These are phyloP conservation scores for Pelobates cultripes DNA, from an alignment of 2,797 vertebrate genomes.

Conservation along the genomic window DNA sequence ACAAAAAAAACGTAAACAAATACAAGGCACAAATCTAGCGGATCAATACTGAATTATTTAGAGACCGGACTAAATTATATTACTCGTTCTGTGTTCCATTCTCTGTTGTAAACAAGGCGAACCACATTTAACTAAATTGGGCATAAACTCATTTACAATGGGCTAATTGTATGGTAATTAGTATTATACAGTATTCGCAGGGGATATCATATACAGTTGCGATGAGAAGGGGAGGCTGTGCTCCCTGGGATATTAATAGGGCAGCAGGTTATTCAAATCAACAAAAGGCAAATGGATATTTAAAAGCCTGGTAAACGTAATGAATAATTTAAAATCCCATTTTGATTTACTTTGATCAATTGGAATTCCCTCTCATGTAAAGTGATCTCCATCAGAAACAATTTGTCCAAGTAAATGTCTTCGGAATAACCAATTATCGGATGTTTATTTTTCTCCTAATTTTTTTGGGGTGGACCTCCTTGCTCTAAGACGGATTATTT, in stretches of 20 bases:
- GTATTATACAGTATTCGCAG: constrained; percentile 21
- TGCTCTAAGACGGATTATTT: background rate
- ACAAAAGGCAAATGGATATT: constrained; percentile 22
- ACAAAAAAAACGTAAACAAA: background rate
- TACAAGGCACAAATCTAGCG: constrained; percentile 4
- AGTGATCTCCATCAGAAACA: background rate
- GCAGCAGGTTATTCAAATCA: constrained; percentile 3
- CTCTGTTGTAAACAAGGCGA: constrained; percentile 17
- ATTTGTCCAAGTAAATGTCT: background rate
- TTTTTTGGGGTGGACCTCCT: background rate
- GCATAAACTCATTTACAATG: constrained; percentile 43
- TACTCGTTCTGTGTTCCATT: constrained; percentile 7
- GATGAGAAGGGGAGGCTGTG: background rate
- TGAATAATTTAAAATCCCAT: constrained; percentile 37
- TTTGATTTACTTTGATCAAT: constrained; percentile 11
- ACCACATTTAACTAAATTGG: constrained; percentile 37
- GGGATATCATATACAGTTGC: constrained; percentile 25
- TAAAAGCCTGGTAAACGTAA: constrained; percentile 13
- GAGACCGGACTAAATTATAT: constrained; percentile 37
- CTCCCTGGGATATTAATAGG: background rate
- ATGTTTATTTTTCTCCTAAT: background rate
- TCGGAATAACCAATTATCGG: background rate
- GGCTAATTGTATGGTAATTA: constrained; percentile 52
- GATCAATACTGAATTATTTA: constrained; percentile 42
- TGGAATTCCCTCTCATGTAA: constrained; percentile 12